Evolutionary conservation across 2,888 invertebrate species (phyloP).

Genomic region (Hemistola chrysoprasaria): DNA sequence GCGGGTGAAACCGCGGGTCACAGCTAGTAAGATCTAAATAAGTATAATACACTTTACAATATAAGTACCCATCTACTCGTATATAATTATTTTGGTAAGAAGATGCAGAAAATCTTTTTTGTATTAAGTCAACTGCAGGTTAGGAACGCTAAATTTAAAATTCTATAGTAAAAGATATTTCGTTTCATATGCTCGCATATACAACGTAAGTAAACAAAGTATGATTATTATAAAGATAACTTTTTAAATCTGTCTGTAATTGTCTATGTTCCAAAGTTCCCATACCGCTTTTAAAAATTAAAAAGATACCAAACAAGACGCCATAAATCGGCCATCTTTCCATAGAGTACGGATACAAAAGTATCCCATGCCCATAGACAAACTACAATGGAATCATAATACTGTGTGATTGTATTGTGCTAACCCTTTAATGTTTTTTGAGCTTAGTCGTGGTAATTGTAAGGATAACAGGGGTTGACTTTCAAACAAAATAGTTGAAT

Average conservation of each 20-base stretch:
- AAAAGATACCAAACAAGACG: slow-evolving; percentile 22
- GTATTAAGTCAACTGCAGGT: too few species aligned
- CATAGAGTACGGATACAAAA: slow-evolving; percentile 32
- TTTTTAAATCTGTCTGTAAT: background rate
- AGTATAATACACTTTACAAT: too few species aligned
- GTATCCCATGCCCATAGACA: slow-evolving; percentile 36
- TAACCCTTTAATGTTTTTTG: slow-evolving; percentile 46
- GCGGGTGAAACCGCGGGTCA: too few species aligned
- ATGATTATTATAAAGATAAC: background rate
- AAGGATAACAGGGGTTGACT: slow-evolving; percentile 38
- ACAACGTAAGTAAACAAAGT: too few species aligned
- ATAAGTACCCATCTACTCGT: too few species aligned
- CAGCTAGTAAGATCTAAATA: too few species aligned
- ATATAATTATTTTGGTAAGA: too few species aligned
- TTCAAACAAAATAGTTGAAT: slow-evolving; percentile 2
- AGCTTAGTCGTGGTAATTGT: slow-evolving; percentile 47
- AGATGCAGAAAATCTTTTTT: too few species aligned
- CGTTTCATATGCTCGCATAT: too few species aligned
- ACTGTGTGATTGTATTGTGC: slow-evolving; percentile 35
- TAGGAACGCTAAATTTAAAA: too few species aligned
- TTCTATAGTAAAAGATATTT: too few species aligned
- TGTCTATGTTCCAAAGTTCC: slow-evolving; percentile 4
- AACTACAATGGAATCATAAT: slow-evolving; percentile 36
- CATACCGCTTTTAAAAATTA: slow-evolving; percentile 9
- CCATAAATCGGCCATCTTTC: slow-evolving; percentile 17